Evolutionary conservation across 2,797 vertebrate genomes (phyloP), one percentile per base, ranked within the genome.

Genomic region (Chloroceryle amazona): DNA sequence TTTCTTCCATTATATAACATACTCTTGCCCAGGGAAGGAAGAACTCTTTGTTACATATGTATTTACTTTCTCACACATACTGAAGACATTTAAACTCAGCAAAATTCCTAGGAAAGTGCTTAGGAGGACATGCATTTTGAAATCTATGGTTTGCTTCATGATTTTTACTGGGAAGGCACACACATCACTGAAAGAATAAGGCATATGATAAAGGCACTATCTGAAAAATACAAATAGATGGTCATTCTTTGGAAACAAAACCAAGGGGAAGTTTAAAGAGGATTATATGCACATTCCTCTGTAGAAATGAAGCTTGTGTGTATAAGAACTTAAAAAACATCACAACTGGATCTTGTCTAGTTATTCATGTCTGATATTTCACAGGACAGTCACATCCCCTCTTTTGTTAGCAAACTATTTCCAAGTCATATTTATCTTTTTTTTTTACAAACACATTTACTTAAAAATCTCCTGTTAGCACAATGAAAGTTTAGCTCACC

Each of bases 31-130:
- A 67, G 54, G 52, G 66, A 95, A 95, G 88, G 91, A 90, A 90
- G 85, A 94, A 51, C 39, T 91, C 60, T 94, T 72, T 96, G 83
- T 92, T 62, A 92, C 33, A 29, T 61, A 68, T 91, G 35, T 94
- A 89, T 95, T 94, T 95, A 81, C 81, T 66, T 95, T 96, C 46
- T 96, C 84, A 93, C 60, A 74, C 54, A 78, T 57, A n/a, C 35
- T 93, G 79, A 88, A 94, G 73, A 88, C 6, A 67, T 86, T 82
- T 82, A 89, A 86, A 28, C 66, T 95, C 92, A 96, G 91, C 86
- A 96, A 78, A 93, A 90, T 83, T 94, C 57, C 65, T 63, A 60
- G 25, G 33, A 47, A 90, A 87, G 80, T 33, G 46, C 61, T 93
- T 67, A 65, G 75, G 72, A 94, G 65, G 66, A 76, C 35, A 39